Evolutionary conservation across 2,113 vertebrate species (phyloP).

Genomic region (Phalacrocorax pelagicus): DNA sequence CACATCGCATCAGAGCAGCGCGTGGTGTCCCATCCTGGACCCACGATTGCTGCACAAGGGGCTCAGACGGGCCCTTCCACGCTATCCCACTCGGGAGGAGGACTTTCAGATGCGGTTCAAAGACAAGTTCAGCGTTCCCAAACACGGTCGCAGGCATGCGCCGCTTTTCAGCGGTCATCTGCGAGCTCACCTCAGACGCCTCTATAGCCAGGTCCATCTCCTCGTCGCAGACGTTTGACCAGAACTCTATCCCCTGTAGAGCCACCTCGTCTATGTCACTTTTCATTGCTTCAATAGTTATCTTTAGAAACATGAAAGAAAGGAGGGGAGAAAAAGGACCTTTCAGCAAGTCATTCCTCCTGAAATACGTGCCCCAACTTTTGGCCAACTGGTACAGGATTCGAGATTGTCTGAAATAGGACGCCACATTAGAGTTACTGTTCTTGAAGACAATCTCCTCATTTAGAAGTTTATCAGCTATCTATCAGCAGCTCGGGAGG

Average conservation of each 20-base stretch:
- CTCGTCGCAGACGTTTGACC: conserved; percentile 99
- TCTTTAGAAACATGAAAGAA: conserved; percentile 71
- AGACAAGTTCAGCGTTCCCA: background rate
- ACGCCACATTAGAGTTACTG: background rate
- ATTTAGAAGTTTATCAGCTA: background rate
- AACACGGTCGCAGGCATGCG: rapidly evolving
- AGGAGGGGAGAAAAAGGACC: background rate
- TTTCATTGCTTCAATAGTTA: conserved; percentile 99
- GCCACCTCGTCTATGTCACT: conserved; percentile 98
- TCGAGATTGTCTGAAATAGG: rapidly evolving
- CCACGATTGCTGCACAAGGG: background rate
- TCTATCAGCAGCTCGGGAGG: background rate
- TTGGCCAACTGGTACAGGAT: rapidly evolving
- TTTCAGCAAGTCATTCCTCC: background rate
- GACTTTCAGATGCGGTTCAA: background rate
- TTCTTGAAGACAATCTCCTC: background rate
- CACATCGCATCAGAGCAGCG: background rate
- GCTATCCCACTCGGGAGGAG: background rate
- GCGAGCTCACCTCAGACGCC: conserved; percentile 88
- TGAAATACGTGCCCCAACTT: rapidly evolving
- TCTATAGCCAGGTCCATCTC: conserved; percentile 99
- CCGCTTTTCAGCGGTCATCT: rapidly evolving
- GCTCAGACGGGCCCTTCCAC: background rate
- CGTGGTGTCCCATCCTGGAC: background rate
- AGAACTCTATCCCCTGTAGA: conserved; percentile 97